Evolutionary conservation across 2,797 vertebrate species (phyloP).

Genomic region (Synaphobranchus kaupii): DNA sequence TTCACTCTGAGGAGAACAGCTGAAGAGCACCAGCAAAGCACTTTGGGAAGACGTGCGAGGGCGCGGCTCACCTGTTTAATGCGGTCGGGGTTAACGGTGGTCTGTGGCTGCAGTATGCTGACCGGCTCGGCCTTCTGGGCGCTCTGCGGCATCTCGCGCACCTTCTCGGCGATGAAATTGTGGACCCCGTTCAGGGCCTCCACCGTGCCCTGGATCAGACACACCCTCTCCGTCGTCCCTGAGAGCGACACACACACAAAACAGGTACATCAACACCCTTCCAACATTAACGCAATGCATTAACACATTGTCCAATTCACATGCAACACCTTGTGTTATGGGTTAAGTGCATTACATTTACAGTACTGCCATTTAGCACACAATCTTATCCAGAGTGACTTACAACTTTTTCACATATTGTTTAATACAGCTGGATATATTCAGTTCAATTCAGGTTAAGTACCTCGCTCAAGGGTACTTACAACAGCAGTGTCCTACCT

Average conservation of each 20-base stretch:
- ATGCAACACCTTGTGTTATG: no score
- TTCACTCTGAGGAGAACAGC: no score
- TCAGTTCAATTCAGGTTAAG: no score
- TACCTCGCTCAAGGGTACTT: no score
- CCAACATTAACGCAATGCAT: not conserved
- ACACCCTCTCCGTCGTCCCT: slow-evolving; percentile 93
- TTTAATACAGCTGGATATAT: no score
- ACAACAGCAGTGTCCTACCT: no score
- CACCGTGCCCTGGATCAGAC: slow-evolving; percentile 90
- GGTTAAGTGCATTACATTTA: not conserved
- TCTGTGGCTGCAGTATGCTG: slow-evolving; percentile 90
- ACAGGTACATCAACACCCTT: not conserved
- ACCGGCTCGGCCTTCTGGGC: slow-evolving; percentile 88
- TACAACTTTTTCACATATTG: no score
- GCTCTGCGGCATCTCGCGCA: slow-evolving; percentile 92
- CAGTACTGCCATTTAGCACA: not conserved
- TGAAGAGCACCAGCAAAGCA: not conserved
- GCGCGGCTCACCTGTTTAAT: slow-evolving; percentile 87
- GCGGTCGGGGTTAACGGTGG: slow-evolving; percentile 90
- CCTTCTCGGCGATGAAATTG: slow-evolving; percentile 92
- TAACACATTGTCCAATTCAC: not conserved
- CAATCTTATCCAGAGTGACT: no score
- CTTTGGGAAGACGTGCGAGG: not conserved
- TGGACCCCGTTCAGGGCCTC: slow-evolving; percentile 90
- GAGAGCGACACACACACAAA: slow-evolving; percentile 25